These are phyloP conservation scores for Fratercula arctica DNA, from an alignment of 2,797 vertebrate genomes.

Conservation along the genomic window DNA sequence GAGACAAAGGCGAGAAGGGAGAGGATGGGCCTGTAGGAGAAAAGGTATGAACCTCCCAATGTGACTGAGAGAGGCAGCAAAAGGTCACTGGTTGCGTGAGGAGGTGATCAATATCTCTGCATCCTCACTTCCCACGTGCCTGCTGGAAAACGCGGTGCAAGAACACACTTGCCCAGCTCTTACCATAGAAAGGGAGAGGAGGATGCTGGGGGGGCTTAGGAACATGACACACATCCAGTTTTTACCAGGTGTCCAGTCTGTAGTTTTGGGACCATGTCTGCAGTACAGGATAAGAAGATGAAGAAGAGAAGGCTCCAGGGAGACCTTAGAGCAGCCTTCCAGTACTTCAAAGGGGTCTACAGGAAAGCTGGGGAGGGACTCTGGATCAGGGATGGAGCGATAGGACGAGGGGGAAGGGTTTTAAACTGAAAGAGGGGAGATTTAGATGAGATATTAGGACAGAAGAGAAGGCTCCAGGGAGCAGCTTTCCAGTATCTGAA, in stretches of 20 bases:
- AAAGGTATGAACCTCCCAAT: slow-evolving; percentile 75
- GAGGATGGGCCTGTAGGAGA: slow-evolving; percentile 88
- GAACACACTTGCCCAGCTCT: accelerated
- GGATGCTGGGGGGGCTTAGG: not conserved
- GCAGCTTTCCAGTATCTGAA: not conserved
- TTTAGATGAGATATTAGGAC: not conserved
- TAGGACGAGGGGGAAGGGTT: not conserved
- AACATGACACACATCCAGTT: not conserved
- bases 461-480: too few species aligned
- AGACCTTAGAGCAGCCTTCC: not conserved
- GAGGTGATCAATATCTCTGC: not conserved
- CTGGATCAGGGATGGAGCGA: not conserved
- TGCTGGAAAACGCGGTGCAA: not conserved
- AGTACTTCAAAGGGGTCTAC: not conserved
- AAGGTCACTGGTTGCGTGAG: not conserved
- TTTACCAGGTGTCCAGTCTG: not conserved
- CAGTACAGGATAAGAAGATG: not conserved
- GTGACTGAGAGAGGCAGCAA: not conserved
- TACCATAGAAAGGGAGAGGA: not conserved
- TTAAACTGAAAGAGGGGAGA: not conserved
- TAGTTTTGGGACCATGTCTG: not conserved
- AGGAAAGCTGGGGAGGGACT: not conserved
- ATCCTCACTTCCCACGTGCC: not conserved
- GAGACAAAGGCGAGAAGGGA: slow-evolving; percentile 94
- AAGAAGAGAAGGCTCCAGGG: not conserved